These are phyloP conservation scores for Cryptoblepharus egeriae DNA, from an alignment of 2,797 vertebrate genomes.

Conservation along the genomic window DNA sequence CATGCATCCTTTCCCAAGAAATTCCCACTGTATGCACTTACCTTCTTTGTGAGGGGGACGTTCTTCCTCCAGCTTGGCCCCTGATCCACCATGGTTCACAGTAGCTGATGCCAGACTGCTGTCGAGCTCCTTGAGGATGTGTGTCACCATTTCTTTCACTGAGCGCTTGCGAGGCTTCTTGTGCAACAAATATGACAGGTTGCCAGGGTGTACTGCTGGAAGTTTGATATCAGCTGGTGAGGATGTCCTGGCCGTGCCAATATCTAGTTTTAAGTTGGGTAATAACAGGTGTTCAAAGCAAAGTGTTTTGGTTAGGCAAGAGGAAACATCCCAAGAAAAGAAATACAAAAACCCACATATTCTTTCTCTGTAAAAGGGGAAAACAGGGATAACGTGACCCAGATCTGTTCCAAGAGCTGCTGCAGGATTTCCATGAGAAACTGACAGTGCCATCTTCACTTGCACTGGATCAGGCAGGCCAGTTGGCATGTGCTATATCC, in stretches of 20 bases:
- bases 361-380: not conserved
- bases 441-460: no score
- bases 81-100: not conserved
- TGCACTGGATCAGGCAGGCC: no score
- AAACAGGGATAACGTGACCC: not conserved
- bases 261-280: conserved; percentile 36
- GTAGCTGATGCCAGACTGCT: conserved; percentile 6
- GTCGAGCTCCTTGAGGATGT: conserved; percentile 39
- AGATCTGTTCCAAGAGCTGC: not conserved
- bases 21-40: not conserved
- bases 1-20: not conserved
- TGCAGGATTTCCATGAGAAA: not conserved
- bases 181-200: not conserved
- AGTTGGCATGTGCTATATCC: no score
- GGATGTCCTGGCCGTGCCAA: conserved; percentile 16
- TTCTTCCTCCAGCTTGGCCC: not conserved
- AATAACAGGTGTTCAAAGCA: not conserved
- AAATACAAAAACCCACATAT: not conserved
- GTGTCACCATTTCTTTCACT: conserved; percentile 39
- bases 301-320: not conserved
- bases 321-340: not conserved
- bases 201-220: not conserved
- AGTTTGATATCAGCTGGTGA: not conserved
- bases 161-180: not conserved
- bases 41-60: conserved; percentile 16